Conservation (phyloP, 2,113 vertebrate species). For the Acrocephalus kingi region DNA sequence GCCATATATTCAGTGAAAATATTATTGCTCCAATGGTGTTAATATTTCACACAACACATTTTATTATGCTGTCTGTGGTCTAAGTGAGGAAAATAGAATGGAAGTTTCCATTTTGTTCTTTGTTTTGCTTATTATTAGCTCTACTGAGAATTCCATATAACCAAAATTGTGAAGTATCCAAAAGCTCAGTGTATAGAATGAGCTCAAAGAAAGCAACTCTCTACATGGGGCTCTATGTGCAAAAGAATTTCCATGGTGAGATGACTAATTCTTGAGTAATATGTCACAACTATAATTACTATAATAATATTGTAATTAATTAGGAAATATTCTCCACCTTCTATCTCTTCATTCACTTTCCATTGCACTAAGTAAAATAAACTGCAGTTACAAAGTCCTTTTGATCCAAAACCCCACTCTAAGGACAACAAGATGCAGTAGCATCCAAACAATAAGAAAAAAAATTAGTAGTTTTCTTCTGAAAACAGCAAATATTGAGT, state of each 20-base stretch:
- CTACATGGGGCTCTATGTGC: background rate
- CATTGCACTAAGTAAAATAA: background rate
- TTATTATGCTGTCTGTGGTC: background rate
- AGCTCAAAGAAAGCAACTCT: background rate
- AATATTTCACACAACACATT: background rate
- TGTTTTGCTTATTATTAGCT: background rate
- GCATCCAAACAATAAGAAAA: background rate
- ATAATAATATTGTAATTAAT: slow-evolving; percentile 29
- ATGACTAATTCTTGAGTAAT: background rate
- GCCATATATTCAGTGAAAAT: background rate
- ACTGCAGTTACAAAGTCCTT: background rate
- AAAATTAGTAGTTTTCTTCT: background rate
- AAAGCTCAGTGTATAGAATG: background rate
- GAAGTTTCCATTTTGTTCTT: background rate
- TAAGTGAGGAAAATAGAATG: background rate
- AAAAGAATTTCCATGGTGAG: slow-evolving; percentile 14
- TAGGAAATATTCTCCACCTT: background rate
- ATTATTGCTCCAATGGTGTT: background rate
- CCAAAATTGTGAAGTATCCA: background rate
- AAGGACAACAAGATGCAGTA: background rate
- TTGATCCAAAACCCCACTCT: background rate
- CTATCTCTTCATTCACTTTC: background rate
- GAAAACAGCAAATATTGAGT: background rate
- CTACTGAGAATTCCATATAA: background rate
- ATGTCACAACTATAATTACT: background rate